phyloP scores from a whole-genome alignment of 2,797 vertebrate genomes.

The Apogon talboti region DNA sequence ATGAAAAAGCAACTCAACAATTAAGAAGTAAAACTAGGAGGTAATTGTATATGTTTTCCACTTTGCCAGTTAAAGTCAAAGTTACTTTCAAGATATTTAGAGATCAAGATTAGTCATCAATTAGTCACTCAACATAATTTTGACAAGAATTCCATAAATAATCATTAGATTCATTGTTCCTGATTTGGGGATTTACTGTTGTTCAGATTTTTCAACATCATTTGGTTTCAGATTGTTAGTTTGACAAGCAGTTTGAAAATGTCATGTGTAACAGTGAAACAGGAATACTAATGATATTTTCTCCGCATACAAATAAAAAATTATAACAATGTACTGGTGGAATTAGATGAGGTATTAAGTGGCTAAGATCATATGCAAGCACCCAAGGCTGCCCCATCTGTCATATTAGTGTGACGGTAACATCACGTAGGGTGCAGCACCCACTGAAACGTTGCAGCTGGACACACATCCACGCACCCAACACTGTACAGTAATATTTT shows the following conservation, averaged over 20 bases:
- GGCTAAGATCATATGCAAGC: not conserved
- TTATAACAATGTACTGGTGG: too few species aligned
- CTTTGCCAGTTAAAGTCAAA: not conserved
- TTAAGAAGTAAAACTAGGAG: constrained; percentile 1
- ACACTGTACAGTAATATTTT: too few species aligned
- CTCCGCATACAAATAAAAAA: too few species aligned
- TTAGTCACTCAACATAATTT: not conserved
- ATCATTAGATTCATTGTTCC: not conserved
- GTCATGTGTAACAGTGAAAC: too few species aligned
- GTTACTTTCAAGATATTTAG: constrained; percentile 8
- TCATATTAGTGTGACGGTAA: constrained; percentile 3
- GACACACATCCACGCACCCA: not conserved
- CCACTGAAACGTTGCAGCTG: not conserved
- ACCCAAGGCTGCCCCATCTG: not conserved
- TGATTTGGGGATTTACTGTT: not conserved
- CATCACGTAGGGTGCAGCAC: too few species aligned
- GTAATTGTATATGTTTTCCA: not conserved
- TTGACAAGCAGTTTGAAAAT: too few species aligned
- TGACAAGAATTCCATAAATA: too few species aligned
- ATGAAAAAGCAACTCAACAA: not conserved
- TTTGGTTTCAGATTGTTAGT: too few species aligned
- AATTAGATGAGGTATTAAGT: not conserved
- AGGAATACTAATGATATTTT: too few species aligned
- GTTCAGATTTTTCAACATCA: not conserved
- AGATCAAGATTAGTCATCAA: constrained; percentile 1